Evolutionary conservation across 2,113 vertebrate species (phyloP), one percentile per base, ranked within the genome.

Genomic region (Todiramphus chloris): DNA sequence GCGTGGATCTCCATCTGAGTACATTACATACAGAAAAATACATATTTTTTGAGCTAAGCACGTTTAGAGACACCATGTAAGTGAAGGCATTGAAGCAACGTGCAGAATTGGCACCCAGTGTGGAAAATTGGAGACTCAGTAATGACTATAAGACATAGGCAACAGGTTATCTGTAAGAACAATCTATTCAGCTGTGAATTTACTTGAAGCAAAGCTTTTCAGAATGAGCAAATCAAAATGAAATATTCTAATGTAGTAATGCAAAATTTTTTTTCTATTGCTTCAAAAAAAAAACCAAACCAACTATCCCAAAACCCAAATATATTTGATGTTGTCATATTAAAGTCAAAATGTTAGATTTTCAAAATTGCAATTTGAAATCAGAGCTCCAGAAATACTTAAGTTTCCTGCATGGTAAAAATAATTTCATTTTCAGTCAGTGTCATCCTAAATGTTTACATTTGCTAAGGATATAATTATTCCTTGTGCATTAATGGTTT

Each of bases 361-460:
- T 87, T 93, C 48, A 95, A 85, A 93, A 79, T 67, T 31, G 68
- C 41, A n/a, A 13, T 58, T 89, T 89, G 35, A 91, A 94, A 89
- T 93, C 21, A 66, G 60, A 72, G 43, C 18, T 90, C 51, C 14
- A 48, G 48, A 87, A 89, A 73, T 84, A 6, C 20, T 89, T 33
- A 81, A 16, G 58, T 84, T 85, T 94, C 62, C 75, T 82, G 30
- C 44, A 69, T 16, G 17, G 62, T 6, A 82, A 58, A 46, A 60
- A 67, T 8, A 69, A 63, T 16, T 44, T 69, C 39, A 11, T 27
- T 78, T 78, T 88, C 69, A 48, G 3, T 58, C 41, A 53, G 6
- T 33, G 81, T 55, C 10, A 55, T 55, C 25, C 9, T 63, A 63
- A 64, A 6, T 50, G 37, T 70, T 83, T 82, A 48, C 66, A 62